These are phyloP conservation scores for Romanogobio albipinnatus DNA, from an alignment of 2,113 vertebrate species.

Conservation along the genomic window DNA sequence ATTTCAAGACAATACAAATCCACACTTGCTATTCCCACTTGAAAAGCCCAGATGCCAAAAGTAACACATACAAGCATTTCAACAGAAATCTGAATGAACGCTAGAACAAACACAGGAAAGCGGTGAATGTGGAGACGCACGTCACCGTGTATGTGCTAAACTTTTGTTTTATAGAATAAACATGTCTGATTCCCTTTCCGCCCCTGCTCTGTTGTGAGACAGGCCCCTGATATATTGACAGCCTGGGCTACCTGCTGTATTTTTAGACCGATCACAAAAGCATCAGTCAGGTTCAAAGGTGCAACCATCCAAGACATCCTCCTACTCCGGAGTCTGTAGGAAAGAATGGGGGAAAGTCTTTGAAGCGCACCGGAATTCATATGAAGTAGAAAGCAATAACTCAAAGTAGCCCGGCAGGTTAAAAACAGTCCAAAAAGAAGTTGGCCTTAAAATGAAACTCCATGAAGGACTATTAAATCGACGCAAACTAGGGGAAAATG, in stretches of 20 bases:
- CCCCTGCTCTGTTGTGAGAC: neutral
- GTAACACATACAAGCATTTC: slow-evolving; percentile 15
- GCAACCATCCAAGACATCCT: slow-evolving; percentile 45
- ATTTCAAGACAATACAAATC: slow-evolving; percentile 39
- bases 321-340: slow-evolving; percentile 6
- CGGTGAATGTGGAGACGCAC: neutral
- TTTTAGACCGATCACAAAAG: slow-evolving; percentile 47
- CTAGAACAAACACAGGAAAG: slow-evolving; percentile 54
- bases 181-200: slow-evolving; percentile 22
- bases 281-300: slow-evolving; percentile 48
- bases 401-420: neutral
- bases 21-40: slow-evolving; percentile 27
- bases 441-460: neutral
- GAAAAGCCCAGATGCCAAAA: slow-evolving; percentile 17
- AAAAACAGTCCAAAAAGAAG: neutral
- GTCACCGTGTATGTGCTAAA: neutral
- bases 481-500: neutral
- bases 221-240: slow-evolving; percentile 29
- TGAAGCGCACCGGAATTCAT: neutral
- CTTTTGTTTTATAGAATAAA: slow-evolving; percentile 42
- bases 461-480: neutral
- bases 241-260: slow-evolving; percentile 41
- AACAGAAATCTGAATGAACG: slow-evolving; percentile 17
- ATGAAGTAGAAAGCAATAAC: slow-evolving; percentile 20
- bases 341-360: neutral